Evolutionary conservation across 2,797 vertebrate genomes (phyloP), one percentile per base, ranked within the genome.

Genomic region (Pristis pectinata): DNA sequence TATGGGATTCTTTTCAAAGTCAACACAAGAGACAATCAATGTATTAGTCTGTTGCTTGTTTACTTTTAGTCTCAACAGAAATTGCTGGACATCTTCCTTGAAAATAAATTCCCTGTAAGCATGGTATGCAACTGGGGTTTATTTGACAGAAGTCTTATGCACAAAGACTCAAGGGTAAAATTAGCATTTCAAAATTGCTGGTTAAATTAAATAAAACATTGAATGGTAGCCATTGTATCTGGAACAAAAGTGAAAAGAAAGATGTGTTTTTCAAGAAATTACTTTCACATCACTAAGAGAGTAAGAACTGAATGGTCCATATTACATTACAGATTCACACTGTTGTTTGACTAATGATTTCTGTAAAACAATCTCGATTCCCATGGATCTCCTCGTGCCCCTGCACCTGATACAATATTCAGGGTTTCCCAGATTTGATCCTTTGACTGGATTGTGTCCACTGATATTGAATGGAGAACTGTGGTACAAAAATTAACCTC

Each of bases 21-120:
- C 92, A 94, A 94, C 92, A 94, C 67, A 72, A n/a, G 70, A 94
- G 70, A 94, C 27, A 94, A 94, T 94, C 92, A 76, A 94, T 94
- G 92, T 70, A 76, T 94, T 92, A 67, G 87, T 61, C 61, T 91
- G 61, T 91, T 67, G 22, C 44, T 94, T 94, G 92, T 74, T 94
- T 74, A 94, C 41, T 53, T 53, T 74, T 44, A 72, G 41, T 76
- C 70, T 41, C 92, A 74, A 76, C 92, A 91, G 92, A 74, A n/a
- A 94, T 53, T 94, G 70, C 92, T 94, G 92, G 67, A 44, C 61
- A 41, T 27, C 34, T 59, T 59, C 0, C 27, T 85, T 56, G 30
- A 87, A 87, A 87, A 56, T n/a, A 67, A 91, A 67, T 91, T 41
- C n/a, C n/a, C 61, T 41, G 41, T 11, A 91, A 91, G 87, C 87